phyloP scores from a whole-genome alignment of 2,888 invertebrate species.

The Gymnosoma rotundatum region DNA sequence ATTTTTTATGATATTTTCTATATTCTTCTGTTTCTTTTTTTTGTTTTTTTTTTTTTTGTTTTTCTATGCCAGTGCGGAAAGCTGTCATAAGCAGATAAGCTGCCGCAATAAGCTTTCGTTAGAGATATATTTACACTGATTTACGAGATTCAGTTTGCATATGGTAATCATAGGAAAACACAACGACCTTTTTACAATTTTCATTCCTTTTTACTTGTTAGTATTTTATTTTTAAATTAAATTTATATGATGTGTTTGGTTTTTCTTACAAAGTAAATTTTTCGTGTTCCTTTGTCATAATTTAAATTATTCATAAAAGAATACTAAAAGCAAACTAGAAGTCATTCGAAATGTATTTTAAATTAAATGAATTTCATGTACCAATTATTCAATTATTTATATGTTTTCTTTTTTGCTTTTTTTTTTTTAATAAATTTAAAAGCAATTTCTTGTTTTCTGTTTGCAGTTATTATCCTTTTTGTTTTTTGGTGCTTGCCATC shows the following conservation, averaged over 20 bases:
- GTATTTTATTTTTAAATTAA: constrained; percentile 52
- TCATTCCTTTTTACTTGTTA: constrained; percentile 2
- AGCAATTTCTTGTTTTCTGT: constrained; percentile 55
- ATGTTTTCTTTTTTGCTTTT: constrained; percentile 22
- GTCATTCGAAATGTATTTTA: constrained; percentile 21
- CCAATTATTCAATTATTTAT: constrained; percentile 6
- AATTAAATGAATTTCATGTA: constrained; percentile 33
- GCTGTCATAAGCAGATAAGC: constrained; percentile 82
- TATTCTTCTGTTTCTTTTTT: constrained; percentile 7
- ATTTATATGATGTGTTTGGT: constrained; percentile 37
- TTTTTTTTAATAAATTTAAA: constrained; percentile 61
- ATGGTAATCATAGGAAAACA: constrained; percentile 72
- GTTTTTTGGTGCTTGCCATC: constrained; percentile 16
- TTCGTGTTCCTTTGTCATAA: constrained; percentile 31
- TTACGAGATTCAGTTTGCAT: constrained; percentile 73
- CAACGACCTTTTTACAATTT: constrained; percentile 71
- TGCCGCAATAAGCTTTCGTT: constrained; percentile 79
- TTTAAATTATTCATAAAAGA: constrained; percentile 37
- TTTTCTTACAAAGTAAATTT: constrained; percentile 12
- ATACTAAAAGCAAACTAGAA: constrained; percentile 8
- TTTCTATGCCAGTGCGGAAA: constrained; percentile 78
- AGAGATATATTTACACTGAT: constrained; percentile 73
- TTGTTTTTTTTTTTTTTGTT: constrained; percentile 44
- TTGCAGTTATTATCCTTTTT: not conserved
- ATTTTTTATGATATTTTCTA: constrained; percentile 62